Percentiles rank a stretch among this genome's conserved stretches.
Conservation (phyloP, 2,797 vertebrate genomes). For the Pantherophis vulpinus region DNA sequence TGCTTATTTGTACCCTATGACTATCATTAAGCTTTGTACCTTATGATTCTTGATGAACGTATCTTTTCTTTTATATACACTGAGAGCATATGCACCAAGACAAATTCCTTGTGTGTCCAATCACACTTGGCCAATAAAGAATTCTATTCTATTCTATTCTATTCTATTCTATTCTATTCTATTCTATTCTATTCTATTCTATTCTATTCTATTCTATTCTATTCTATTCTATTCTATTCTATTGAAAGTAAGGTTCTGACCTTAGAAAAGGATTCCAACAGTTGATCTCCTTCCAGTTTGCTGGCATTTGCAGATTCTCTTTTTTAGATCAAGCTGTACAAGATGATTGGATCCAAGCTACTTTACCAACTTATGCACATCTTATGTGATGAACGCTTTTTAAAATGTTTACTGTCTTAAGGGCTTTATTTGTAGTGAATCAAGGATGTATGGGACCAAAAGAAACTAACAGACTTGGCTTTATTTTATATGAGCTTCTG, state of each 20-base stretch:
- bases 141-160: no score
- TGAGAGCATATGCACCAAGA: no score
- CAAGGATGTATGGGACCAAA: constrained; percentile 34
- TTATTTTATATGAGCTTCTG: constrained; percentile 59
- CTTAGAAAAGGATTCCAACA: not conserved
- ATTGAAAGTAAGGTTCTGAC: not conserved
- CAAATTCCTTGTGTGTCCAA: no score
- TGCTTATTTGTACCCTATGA: no score
- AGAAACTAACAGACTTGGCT: constrained; percentile 40
- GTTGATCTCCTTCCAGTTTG: not conserved
- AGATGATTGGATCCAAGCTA: constrained; percentile 29
- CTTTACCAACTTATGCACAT: constrained; percentile 35
- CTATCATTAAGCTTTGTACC: no score
- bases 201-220: no score
- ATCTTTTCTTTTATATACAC: no score
- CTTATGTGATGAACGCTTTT: constrained; percentile 42
- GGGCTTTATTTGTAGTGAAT: constrained; percentile 23
- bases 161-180: no score
- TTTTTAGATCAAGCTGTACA: constrained; percentile 1
- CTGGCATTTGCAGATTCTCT: not conserved
- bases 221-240: no score
- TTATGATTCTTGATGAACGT: no score
- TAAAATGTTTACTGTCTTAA: constrained; percentile 17
- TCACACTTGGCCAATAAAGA: no score
- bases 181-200: no score